These are phyloP conservation scores for Lepisosteus osseus DNA, from an alignment of 2,113 vertebrate species.

Conservation along the genomic window DNA sequence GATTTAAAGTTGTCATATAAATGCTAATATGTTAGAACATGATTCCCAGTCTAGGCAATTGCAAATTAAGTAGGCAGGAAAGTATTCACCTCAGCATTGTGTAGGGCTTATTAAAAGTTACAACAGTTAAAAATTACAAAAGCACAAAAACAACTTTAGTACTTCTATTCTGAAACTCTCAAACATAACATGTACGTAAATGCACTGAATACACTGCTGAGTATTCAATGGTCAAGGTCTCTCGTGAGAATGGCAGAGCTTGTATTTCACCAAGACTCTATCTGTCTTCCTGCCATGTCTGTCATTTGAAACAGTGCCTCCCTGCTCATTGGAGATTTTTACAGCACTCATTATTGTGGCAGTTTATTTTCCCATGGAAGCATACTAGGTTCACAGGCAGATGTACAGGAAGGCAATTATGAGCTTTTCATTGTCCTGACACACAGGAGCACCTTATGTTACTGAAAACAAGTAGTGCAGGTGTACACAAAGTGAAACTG, in stretches of 20 bases:
- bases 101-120: too few species aligned
- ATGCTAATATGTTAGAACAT: too few species aligned
- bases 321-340: neutral
- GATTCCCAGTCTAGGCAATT: too few species aligned
- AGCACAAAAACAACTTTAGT: too few species aligned
- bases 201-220: neutral
- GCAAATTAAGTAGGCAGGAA: too few species aligned
- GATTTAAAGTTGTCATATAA: too few species aligned
- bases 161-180: too few species aligned
- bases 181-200: neutral
- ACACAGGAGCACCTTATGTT: neutral
- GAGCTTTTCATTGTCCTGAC: neutral
- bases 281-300: constrained; percentile 1
- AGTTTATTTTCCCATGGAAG: constrained; percentile 8
- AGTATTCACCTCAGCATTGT: too few species aligned
- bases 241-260: constrained; percentile 5
- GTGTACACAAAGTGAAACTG: neutral
- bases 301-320: neutral
- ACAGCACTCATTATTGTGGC: neutral
- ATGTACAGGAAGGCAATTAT: constrained; percentile 8
- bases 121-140: too few species aligned
- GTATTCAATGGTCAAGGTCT: neutral
- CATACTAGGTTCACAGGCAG: neutral
- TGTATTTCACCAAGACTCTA: neutral
- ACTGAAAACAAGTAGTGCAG: neutral